phyloP scores from a whole-genome alignment of 2,888 invertebrate genomes.

The Tubiluchus corallicola region DNA sequence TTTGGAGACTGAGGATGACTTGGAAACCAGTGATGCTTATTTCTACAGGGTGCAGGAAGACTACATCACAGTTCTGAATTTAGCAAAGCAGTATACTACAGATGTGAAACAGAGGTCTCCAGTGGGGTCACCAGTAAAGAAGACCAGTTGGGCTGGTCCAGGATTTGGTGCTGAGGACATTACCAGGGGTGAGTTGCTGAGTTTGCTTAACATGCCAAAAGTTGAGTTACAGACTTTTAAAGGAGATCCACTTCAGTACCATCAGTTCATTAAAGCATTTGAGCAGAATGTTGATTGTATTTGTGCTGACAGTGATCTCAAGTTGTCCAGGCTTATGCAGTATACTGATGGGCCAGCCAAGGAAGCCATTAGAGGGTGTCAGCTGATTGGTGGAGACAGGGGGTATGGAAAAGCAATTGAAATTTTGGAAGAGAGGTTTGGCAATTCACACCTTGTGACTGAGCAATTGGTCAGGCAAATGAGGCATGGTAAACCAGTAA shows the following conservation, averaged over 20 bases:
- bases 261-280: neutral
- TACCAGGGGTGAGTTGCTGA: neutral
- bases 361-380: neutral
- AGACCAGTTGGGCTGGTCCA: no score
- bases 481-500: neutral
- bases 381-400: constrained; percentile 1
- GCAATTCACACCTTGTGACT: neutral
- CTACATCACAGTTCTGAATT: neutral
- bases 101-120: no score
- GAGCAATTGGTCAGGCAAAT: neutral
- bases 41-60: neutral
- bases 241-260: neutral
- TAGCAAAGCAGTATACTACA: neutral
- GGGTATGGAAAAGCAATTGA: neutral
- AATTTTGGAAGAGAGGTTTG: constrained; percentile 1
- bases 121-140: neutral
- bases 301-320: neutral
- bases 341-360: neutral
- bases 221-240: neutral
- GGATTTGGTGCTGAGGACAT: no score
- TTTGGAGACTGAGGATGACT: neutral
- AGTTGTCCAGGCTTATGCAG: neutral
- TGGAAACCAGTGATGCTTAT: neutral
- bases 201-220: neutral
- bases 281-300: neutral